Evolutionary conservation across 2,113 vertebrate species (phyloP).

Genomic region (Laterallus jamaicensis): DNA sequence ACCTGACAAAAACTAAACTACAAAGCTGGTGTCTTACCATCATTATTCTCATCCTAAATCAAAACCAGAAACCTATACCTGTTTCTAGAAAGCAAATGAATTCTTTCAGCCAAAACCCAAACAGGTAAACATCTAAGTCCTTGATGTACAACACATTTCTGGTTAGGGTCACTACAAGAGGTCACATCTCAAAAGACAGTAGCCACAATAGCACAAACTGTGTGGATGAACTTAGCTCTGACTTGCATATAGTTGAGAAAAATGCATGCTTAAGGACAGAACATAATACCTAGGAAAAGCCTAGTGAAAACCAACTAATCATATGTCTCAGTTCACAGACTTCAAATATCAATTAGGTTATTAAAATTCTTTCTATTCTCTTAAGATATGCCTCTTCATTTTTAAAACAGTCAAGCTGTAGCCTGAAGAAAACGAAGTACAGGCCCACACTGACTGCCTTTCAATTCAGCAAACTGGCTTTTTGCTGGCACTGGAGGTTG

Average conservation of each 20-base stretch:
- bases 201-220: background rate
- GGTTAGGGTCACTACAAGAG: background rate
- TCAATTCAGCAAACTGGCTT: background rate
- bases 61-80: no score
- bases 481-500: background rate
- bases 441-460: background rate
- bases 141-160: accelerated
- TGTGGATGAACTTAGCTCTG: background rate
- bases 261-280: background rate
- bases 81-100: no score
- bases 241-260: background rate
- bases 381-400: background rate
- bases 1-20: no score
- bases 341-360: background rate
- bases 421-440: background rate
- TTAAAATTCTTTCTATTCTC: background rate
- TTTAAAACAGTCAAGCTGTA: background rate
- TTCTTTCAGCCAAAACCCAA: no score
- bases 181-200: background rate
- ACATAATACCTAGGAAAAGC: background rate
- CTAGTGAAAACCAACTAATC: background rate
- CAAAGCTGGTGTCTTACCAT: no score
- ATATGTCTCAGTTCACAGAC: background rate
- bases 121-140: background rate
- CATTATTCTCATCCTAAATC: no score